These are phyloP conservation scores for Drosophila asahinai DNA, from an alignment of 1,140 invertebrate genomes.

Conservation along the genomic window DNA sequence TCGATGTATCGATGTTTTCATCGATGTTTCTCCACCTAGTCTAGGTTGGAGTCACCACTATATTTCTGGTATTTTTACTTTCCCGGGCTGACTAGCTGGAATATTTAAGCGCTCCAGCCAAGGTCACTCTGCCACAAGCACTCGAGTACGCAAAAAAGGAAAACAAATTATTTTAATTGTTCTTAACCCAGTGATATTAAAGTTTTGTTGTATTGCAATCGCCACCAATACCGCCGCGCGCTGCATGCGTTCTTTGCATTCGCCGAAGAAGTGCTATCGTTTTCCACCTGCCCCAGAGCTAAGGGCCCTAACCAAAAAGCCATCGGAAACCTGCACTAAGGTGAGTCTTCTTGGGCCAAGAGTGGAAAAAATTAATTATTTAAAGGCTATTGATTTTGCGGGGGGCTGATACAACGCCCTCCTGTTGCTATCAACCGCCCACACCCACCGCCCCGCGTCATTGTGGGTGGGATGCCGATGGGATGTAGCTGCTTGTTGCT, in stretches of 20 bases:
- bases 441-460: neutral
- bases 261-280: neutral
- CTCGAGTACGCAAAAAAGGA: constrained; percentile 18
- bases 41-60: too few relatives aligned
- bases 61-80: too few relatives aligned
- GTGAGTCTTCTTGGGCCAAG: constrained; percentile 14
- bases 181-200: constrained; percentile 1
- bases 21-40: too few relatives aligned
- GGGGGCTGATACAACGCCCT: constrained; percentile 11
- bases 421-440: constrained; percentile 18
- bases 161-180: constrained; percentile 14
- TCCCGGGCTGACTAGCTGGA: too few relatives aligned
- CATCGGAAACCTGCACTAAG: constrained; percentile 1
- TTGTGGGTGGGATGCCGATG: neutral
- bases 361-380: constrained; percentile 26
- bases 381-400: constrained; percentile 32
- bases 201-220: neutral
- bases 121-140: too few relatives aligned
- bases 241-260: constrained; percentile 12
- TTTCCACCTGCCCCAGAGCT: neutral
- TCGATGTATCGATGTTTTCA: too few relatives aligned
- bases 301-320: constrained; percentile 37
- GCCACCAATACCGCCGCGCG: neutral
- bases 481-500: constrained; percentile 48
- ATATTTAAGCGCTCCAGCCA: too few relatives aligned